These are phyloP conservation scores for Muntiacus muntjak DNA, from an alignment of 2,113 vertebrate genomes.

Conservation along the genomic window DNA sequence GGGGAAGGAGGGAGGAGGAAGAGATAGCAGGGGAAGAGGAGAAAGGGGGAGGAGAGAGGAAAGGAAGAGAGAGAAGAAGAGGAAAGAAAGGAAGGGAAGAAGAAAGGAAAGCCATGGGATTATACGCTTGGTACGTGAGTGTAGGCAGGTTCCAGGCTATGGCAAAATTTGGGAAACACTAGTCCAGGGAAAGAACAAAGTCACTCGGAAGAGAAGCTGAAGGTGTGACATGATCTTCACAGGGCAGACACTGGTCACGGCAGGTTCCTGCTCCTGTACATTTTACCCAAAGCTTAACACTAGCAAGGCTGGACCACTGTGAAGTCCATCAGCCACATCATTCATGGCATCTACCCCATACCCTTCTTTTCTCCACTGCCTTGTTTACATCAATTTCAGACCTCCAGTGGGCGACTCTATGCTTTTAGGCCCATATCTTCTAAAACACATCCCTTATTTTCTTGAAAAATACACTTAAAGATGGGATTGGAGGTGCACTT, in stretches of 20 bases:
- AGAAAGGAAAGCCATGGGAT: neutral
- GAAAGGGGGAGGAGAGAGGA: neutral
- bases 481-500: neutral
- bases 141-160: neutral
- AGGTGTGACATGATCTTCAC: rapidly evolving
- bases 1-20: neutral
- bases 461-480: neutral
- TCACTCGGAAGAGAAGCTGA: neutral
- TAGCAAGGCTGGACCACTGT: neutral
- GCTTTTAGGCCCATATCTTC: neutral
- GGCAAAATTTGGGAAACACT: neutral
- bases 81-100: neutral
- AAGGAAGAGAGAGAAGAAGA: no score
- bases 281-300: neutral
- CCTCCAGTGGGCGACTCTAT: neutral
- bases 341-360: no score
- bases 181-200: neutral
- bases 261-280: neutral
- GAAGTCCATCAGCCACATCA: neutral
- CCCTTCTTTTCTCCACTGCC: neutral
- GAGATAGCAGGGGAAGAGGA: neutral
- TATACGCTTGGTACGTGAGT: neutral
- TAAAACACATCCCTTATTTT: neutral
- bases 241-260: neutral
- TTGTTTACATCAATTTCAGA: neutral